Percentiles rank a stretch among this genome's conserved stretches.
Evolutionary conservation across 2,888 invertebrate genomes (phyloP).

Genomic region (Scaptomyza cyrtandrae): DNA sequence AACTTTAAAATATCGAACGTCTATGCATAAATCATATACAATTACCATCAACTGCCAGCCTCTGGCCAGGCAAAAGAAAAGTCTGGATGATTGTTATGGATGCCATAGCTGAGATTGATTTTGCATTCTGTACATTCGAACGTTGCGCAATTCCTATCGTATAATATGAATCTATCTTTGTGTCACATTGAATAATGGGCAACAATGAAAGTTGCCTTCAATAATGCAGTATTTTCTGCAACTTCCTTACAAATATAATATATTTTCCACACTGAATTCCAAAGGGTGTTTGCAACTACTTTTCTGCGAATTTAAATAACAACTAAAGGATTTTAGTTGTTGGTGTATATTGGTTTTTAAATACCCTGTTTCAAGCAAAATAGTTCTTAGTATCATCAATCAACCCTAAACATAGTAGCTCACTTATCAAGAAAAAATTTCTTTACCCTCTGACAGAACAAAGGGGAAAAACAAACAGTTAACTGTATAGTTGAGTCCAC

Average conservation of each 20-base stretch:
- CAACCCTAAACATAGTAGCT: not conserved
- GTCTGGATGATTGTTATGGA: conserved; percentile 5
- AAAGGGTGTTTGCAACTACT: not conserved
- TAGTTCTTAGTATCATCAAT: not conserved
- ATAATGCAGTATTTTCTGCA: conserved; percentile 13
- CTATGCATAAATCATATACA: conserved; percentile 60
- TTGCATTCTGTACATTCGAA: not conserved
- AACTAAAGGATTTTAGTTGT: not conserved
- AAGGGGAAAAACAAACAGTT: not conserved
- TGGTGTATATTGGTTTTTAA: too few relatives aligned
- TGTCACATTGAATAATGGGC: conserved; percentile 11
- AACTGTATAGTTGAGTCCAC: conserved; percentile 26
- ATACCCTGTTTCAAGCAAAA: too few relatives aligned
- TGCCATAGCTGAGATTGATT: conserved; percentile 20
- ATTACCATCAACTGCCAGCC: conserved; percentile 59
- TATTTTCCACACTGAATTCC: conserved; percentile 15
- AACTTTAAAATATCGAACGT: conserved; percentile 59
- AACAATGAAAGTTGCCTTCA: conserved; percentile 5
- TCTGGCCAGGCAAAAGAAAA: not conserved
- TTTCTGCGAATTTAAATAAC: not conserved
- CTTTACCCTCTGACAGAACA: not conserved
- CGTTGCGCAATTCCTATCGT: conserved; percentile 12
- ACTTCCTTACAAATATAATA: conserved; percentile 36
- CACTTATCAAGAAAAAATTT: not conserved
- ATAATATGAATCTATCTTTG: conserved; percentile 22